Evolutionary conservation across 2,113 vertebrate species (phyloP).

Genomic region (Baryphthengus martii): DNA sequence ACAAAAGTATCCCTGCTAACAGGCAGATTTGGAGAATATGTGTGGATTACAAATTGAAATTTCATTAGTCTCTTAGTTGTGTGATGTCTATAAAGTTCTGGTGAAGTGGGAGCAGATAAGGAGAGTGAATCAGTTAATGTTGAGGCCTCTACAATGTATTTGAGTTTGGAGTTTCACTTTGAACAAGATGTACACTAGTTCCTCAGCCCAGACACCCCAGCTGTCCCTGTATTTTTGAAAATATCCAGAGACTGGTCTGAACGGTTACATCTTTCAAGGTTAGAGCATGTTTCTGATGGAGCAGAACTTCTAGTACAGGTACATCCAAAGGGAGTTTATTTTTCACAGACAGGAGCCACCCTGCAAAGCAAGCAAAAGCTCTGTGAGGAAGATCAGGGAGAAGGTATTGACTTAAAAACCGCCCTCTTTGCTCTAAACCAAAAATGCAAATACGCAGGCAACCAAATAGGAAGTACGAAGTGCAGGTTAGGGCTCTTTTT

Average conservation of each 20-base stretch:
- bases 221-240: background rate
- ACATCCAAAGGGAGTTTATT: background rate
- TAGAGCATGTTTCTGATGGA: background rate
- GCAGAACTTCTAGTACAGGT: background rate
- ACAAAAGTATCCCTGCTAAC: background rate
- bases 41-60: background rate
- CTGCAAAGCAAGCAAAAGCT: background rate
- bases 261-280: background rate
- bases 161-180: background rate
- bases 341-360: background rate
- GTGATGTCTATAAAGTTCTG: background rate
- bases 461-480: background rate
- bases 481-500: background rate
- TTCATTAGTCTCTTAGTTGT: background rate
- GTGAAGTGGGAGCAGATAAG: background rate
- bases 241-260: background rate
- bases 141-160: background rate
- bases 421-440: background rate
- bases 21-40: background rate
- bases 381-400: background rate
- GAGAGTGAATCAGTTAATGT: background rate
- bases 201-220: background rate
- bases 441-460: background rate
- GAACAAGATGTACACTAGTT: background rate
- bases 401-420: background rate